phyloP scores from a whole-genome alignment of 2,888 invertebrate species.

The Spodoptera picta region DNA sequence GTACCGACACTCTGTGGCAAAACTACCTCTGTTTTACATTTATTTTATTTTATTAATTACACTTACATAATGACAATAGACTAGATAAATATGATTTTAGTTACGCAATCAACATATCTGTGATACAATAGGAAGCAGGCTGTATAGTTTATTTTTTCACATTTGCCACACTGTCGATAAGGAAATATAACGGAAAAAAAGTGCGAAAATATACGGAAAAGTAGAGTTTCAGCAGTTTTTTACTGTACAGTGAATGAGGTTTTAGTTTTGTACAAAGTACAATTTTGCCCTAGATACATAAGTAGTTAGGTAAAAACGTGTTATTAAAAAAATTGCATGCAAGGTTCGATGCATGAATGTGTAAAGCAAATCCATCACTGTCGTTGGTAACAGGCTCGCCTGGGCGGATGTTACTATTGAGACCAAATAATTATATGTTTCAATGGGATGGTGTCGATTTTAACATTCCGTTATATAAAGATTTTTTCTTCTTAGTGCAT shows the following conservation, averaged over 20 bases:
- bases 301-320: slow-evolving; percentile 88
- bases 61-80: slow-evolving; percentile 69
- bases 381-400: slow-evolving; percentile 78
- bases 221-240: slow-evolving; percentile 75
- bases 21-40: slow-evolving; percentile 71
- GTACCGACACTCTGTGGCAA: slow-evolving; percentile 82
- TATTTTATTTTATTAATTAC: slow-evolving; percentile 61
- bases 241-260: slow-evolving; percentile 78
- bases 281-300: slow-evolving; percentile 87
- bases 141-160: slow-evolving; percentile 70
- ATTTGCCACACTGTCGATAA: slow-evolving; percentile 81
- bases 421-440: slow-evolving; percentile 88
- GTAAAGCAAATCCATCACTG: slow-evolving; percentile 75
- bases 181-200: slow-evolving; percentile 58
- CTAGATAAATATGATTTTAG: slow-evolving; percentile 72
- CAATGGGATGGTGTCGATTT: slow-evolving; percentile 87
- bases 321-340: slow-evolving; percentile 80
- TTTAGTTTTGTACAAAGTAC: slow-evolving; percentile 88
- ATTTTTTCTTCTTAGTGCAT: slow-evolving; percentile 77
- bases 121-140: slow-evolving; percentile 85
- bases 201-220: slow-evolving; percentile 69
- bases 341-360: slow-evolving; percentile 81
- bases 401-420: slow-evolving; percentile 86
- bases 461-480: slow-evolving; percentile 85
- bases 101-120: slow-evolving; percentile 83